A percentile compares a stretch with the other conserved stretches of the same genome.
Evolutionary conservation across 2,113 vertebrate genomes (phyloP).

Genomic region (Ammospiza caudacuta): DNA sequence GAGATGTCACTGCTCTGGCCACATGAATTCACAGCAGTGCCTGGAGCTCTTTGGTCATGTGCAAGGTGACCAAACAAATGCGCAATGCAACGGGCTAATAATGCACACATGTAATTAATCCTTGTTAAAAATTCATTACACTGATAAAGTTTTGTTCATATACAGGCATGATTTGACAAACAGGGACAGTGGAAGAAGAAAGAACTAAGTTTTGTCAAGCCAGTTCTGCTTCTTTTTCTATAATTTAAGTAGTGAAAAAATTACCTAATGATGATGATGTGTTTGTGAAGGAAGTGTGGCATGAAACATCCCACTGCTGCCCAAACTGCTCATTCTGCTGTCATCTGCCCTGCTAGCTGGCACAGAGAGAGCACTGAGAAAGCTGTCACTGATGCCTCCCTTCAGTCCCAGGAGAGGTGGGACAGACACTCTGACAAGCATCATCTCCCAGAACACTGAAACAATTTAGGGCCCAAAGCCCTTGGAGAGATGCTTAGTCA

Average conservation of each 20-base stretch:
- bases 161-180: not conserved
- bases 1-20: not conserved
- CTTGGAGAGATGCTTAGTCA: not conserved
- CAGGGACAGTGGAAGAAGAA: not conserved
- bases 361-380: not conserved
- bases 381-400: not conserved
- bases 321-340: not conserved
- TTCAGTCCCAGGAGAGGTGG: not conserved
- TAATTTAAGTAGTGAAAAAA: not conserved
- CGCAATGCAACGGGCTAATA: not conserved
- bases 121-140: not conserved
- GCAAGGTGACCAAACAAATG: not conserved
- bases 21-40: fast-evolving
- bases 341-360: not conserved
- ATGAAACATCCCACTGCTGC: not conserved
- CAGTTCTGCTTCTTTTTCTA: not conserved
- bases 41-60: not conserved
- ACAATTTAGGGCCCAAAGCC: not conserved
- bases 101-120: not conserved
- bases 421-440: not conserved
- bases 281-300: not conserved
- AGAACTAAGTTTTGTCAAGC: not conserved
- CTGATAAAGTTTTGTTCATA: not conserved
- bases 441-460: not conserved
- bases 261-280: not conserved